A percentile compares a stretch with the other conserved stretches of the same genome.
Conservation (phyloP, 30 jellyfish, hydroid and myxozoan species). For the Hydractinia echinata region DNA sequence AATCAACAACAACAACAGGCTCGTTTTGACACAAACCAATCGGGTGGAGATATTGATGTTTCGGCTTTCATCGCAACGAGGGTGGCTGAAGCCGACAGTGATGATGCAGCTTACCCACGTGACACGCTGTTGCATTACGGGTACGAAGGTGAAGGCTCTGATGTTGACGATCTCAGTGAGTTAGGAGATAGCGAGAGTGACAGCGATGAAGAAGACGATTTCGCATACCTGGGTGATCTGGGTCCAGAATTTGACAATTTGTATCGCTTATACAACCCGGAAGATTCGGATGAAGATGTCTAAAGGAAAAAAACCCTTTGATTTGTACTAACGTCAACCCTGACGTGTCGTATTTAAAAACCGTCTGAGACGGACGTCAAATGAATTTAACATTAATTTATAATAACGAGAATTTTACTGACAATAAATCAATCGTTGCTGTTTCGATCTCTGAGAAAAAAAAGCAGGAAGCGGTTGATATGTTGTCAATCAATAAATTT, state of each 20-base stretch:
- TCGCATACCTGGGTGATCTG: slow-evolving; percentile 75
- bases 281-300: slow-evolving; percentile 84
- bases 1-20: slow-evolving; percentile 1
- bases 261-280: slow-evolving; percentile 68
- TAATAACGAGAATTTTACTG: no score
- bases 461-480: no score
- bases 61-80: slow-evolving; percentile 75
- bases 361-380: no score
- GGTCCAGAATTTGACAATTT: slow-evolving; percentile 85
- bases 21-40: background rate
- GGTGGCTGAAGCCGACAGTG: slow-evolving; percentile 79
- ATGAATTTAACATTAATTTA: no score
- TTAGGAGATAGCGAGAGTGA: slow-evolving; percentile 96
- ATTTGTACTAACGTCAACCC: no score
- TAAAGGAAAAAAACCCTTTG: background rate
- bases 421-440: no score
- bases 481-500: no score
- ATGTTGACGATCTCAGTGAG: slow-evolving; percentile 94
- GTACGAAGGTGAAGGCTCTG: slow-evolving; percentile 99
- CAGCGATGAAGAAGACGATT: slow-evolving; percentile 95
- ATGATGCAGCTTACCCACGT: slow-evolving; percentile 91
- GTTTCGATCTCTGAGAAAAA: no score
- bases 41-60: slow-evolving; percentile 82
- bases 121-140: slow-evolving; percentile 98
- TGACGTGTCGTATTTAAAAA: no score